A percentile compares a stretch with the other conserved stretches of the same genome.
These are phyloP conservation scores for Tipula vernalis DNA, from an alignment of 2,888 invertebrate genomes.

Conservation along the genomic window DNA sequence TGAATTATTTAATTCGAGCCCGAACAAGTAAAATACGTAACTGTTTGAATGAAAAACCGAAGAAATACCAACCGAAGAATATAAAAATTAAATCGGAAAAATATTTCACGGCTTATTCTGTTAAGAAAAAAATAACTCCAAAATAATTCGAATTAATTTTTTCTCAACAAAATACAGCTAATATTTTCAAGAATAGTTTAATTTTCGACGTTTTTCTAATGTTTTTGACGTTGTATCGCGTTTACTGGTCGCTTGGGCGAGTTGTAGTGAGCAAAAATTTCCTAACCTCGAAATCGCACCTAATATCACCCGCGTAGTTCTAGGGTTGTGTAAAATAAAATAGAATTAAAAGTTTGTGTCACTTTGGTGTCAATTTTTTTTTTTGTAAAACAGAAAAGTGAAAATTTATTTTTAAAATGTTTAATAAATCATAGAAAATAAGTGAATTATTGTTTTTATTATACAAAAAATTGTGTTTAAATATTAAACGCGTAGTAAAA, in stretches of 20 bases:
- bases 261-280: not conserved
- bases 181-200: too few species aligned
- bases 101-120: too few species aligned
- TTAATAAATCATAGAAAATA: not conserved
- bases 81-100: too few species aligned
- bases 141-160: too few species aligned
- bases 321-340: not conserved
- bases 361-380: constrained; percentile 6
- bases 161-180: too few species aligned
- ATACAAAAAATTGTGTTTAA: not conserved
- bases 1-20: too few species aligned
- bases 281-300: not conserved
- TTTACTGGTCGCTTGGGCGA: not conserved
- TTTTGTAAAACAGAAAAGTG: not conserved
- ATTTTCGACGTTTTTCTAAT: too few species aligned
- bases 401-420: not conserved
- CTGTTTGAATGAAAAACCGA: too few species aligned
- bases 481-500: not conserved
- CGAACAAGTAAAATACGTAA: too few species aligned
- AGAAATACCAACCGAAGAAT: too few species aligned
- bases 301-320: not conserved
- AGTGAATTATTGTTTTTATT: not conserved
- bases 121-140: too few species aligned
- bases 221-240: too few species aligned
- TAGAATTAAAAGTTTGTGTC: not conserved